Percentiles rank a stretch among this genome's conserved stretches.
Conservation (phyloP, 2,113 vertebrate species). For the Rhynchopsitta pachyrhyncha region DNA sequence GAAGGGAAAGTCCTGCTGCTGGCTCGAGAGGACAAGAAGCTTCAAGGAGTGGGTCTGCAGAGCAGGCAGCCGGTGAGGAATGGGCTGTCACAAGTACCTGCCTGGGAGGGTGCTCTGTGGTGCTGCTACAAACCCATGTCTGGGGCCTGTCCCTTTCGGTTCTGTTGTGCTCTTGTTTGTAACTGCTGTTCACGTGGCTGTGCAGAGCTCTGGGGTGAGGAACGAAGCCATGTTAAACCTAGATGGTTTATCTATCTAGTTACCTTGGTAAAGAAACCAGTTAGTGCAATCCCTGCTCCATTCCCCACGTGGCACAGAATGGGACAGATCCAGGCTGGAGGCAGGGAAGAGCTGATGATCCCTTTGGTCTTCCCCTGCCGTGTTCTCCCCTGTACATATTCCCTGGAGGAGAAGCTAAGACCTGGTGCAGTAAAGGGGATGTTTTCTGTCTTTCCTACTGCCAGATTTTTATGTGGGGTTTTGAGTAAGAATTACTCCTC, state of each 20-base stretch:
- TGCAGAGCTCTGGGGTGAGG: neutral
- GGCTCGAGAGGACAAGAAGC: constrained; percentile 80
- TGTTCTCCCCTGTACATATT: accelerated
- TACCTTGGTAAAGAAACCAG: neutral
- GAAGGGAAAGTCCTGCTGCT: constrained; percentile 79
- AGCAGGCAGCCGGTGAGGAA: constrained; percentile 78
- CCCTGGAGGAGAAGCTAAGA: neutral
- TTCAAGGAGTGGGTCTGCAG: constrained; percentile 78
- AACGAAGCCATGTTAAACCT: neutral
- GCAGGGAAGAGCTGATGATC: neutral
- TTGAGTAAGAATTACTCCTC: neutral
- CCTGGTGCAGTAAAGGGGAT: neutral
- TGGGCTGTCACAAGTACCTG: neutral
- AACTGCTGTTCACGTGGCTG: accelerated
- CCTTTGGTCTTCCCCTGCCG: neutral
- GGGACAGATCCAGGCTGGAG: neutral
- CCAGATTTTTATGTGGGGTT: neutral
- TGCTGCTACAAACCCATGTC: neutral
- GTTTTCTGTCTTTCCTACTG: neutral
- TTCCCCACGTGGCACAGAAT: neutral
- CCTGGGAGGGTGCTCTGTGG: neutral
- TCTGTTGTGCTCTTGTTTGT: neutral
- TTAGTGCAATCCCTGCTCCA: neutral
- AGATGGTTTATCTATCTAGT: neutral
- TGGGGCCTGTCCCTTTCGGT: accelerated